These are phyloP conservation scores for Aethes cnicana DNA, from an alignment of 2,888 invertebrate genomes.

Conservation along the genomic window DNA sequence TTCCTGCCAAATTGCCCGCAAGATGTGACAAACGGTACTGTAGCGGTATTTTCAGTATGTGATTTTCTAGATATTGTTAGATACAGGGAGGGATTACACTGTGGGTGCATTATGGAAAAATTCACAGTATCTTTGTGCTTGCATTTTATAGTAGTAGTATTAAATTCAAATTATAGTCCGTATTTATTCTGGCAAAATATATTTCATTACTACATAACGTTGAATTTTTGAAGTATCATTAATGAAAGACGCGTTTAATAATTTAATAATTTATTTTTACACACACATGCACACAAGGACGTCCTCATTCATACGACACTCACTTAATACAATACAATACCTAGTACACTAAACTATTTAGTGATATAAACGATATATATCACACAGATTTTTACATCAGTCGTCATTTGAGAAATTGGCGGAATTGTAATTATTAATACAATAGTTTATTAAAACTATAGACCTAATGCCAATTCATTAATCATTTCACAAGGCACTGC, in stretches of 20 bases:
- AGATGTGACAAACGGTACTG: constrained; percentile 44
- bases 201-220: constrained; percentile 20
- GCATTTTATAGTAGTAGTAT: no score
- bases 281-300: constrained; percentile 80
- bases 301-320: constrained; percentile 76
- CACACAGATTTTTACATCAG: constrained; percentile 79
- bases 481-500: constrained; percentile 41
- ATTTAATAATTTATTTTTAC: constrained; percentile 66
- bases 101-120: no score
- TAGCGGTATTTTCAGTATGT: constrained; percentile 55
- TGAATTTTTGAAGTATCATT: constrained; percentile 35
- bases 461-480: constrained; percentile 60
- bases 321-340: constrained; percentile 67
- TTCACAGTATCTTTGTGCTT: no score
- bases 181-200: no score
- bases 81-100: no score
- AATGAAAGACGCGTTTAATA: constrained; percentile 34
- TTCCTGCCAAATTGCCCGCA: constrained; percentile 36
- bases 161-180: no score
- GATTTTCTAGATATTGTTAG: constrained; percentile 26
- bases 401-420: constrained; percentile 74
- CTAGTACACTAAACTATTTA: constrained; percentile 68
- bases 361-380: constrained; percentile 76
- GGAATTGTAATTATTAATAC: constrained; percentile 56
- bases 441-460: constrained; percentile 35